Evolutionary conservation across 1,140 invertebrate species (phyloP), one percentile per base, ranked within the genome.

Genomic region (silkworm (Bombyx mori)): DNA sequence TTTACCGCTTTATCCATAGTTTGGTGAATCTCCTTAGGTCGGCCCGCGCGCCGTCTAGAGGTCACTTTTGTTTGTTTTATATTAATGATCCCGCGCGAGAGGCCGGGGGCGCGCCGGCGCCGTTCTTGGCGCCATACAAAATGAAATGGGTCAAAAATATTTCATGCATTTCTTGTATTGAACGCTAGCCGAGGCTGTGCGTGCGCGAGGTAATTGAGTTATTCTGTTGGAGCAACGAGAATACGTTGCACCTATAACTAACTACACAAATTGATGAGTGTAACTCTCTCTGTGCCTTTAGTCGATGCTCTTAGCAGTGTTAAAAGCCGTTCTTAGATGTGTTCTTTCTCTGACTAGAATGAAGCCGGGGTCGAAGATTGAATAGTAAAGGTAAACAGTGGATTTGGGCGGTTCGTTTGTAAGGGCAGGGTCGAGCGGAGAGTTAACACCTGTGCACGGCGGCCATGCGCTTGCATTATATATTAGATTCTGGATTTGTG

Each of bases 51-150:
- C 77, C 72, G 78, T 68, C 76, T 74, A 75, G 75, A 79, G 80
- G 78, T 85, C 79, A 84, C 61, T 87, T 81, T 83, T 87, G 81
- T 87, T 86, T 87, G 80, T 87, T 84, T 87, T 87, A 72, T 82
- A 85, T 77, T 83, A 82, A 86, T 80, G 82, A 85, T 75, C 68
- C 73, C 73, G 74, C 65, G 77, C 65, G 72, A 68, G 66, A 71
- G 79, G 69, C 73, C 75, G 71, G 73, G 79, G 76, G 77, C 79
- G 69, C 80, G 83, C 76, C 76, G 82, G 80, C 83, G 81, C 77
- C 81, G 69, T 61, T 56, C 65, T 59, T 78, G 83, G 83, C 83
- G 83, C 83, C 82, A 81, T 69, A 66, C 63, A 60, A 62, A 69
- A 71, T 74, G 67, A 82, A 82, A 82, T 79, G 76, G 75, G 61